These are phyloP conservation scores for Echinometra lucunter DNA, from an alignment of 53 echinoderm and acorn worm species.

Conservation along the genomic window DNA sequence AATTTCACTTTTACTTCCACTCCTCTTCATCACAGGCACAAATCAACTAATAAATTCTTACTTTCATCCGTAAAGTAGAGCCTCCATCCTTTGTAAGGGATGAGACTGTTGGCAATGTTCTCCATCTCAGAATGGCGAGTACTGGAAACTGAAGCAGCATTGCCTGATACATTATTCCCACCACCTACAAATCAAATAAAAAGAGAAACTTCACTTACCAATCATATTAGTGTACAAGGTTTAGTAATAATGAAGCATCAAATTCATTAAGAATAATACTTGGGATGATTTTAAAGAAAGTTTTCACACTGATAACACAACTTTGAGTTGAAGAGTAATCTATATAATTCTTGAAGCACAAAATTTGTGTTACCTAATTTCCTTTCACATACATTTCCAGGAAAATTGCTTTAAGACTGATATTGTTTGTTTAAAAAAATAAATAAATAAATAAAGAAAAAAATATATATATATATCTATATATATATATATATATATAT, in stretches of 20 bases:
- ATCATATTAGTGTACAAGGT: not conserved
- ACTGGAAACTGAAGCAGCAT: slow-evolving; percentile 70
- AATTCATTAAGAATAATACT: not conserved
- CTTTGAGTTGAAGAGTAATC: not conserved
- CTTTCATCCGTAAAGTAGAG: slow-evolving; percentile 94
- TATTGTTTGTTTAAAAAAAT: not conserved
- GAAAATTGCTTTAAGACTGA: not conserved
- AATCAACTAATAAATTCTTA: slow-evolving; percentile 39
- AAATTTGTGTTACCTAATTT: not conserved
- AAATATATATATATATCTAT: too few relatives aligned
- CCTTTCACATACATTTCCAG: not conserved
- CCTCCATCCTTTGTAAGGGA: slow-evolving; percentile 93
- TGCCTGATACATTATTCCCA: slow-evolving; percentile 53
- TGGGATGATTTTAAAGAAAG: not conserved
- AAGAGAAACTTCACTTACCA: not conserved
- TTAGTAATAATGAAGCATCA: not conserved
- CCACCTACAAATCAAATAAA: slow-evolving; percentile 24
- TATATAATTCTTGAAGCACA: too few relatives aligned
- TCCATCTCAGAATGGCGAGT: slow-evolving; percentile 78
- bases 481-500: too few relatives aligned
- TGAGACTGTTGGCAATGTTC: slow-evolving; percentile 69
- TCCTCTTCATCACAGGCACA: not conserved
- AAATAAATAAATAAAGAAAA: too few relatives aligned
- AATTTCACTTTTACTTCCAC: not conserved
- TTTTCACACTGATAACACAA: not conserved